Conservation (phyloP, 2,888 invertebrate species). For the Aplocera efformata region DNA sequence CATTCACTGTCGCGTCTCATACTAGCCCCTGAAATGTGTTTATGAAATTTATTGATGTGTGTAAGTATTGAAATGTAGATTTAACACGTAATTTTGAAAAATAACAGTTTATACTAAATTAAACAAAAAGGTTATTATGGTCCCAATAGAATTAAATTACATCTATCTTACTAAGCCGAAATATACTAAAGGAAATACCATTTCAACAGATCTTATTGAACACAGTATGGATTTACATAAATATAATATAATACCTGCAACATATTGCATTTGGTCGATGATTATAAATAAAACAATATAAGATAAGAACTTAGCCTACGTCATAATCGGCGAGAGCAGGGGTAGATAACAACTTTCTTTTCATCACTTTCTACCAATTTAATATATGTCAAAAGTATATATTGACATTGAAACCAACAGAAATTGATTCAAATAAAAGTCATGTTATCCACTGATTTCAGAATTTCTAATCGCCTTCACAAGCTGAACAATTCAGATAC, state of each 20-base stretch:
- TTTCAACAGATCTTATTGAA: conserved; percentile 17
- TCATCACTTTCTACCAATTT: too few relatives aligned
- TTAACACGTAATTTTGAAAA: conserved; percentile 7
- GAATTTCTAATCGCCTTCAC: conserved; percentile 10
- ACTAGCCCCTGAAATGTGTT: conserved; percentile 12
- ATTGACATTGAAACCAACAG: too few relatives aligned
- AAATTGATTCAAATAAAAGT: too few relatives aligned
- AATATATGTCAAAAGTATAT: too few relatives aligned
- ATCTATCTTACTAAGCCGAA: background rate
- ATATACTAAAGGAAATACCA: conserved; percentile 8
- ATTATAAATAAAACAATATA: conserved; percentile 19
- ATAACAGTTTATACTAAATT: background rate
- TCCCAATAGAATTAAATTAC: background rate
- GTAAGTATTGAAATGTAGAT: conserved; percentile 14
- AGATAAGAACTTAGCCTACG: conserved; percentile 2
- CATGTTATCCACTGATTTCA: too few relatives aligned
- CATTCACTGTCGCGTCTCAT: conserved; percentile 17
- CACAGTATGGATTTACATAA: conserved; percentile 8
- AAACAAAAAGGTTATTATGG: too few relatives aligned
- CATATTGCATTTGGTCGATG: conserved; percentile 26
- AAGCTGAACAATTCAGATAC: conserved; percentile 28
- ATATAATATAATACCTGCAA: conserved; percentile 18
- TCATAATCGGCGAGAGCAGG: too few relatives aligned
- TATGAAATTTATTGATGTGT: conserved; percentile 7
- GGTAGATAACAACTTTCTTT: too few relatives aligned